Percentiles rank a stretch among this genome's conserved stretches.
These are phyloP conservation scores for Temnothorax nylanderi DNA, from an alignment of 1,140 invertebrate species.

Conservation along the genomic window DNA sequence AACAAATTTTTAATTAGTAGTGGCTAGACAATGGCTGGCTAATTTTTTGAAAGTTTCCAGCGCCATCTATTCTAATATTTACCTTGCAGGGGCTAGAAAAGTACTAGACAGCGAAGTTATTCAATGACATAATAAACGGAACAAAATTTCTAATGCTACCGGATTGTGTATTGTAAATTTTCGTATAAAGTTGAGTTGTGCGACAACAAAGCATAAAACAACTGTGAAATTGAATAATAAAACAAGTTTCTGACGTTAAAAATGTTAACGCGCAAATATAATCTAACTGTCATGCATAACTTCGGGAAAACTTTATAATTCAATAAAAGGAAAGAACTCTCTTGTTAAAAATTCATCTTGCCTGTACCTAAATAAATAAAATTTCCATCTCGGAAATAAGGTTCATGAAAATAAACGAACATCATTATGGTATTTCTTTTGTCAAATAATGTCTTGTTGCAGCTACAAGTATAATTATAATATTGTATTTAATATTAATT, in stretches of 20 bases:
- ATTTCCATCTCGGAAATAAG: not conserved
- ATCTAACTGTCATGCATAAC: not conserved
- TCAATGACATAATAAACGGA: no score
- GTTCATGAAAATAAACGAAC: conserved; percentile 11
- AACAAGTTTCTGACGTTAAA: not conserved
- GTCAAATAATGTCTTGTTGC: not conserved
- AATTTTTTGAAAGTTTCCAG: no score
- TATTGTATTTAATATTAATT: not conserved
- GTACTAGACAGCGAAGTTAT: no score
- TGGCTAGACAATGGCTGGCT: no score
- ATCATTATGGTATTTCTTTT: not conserved
- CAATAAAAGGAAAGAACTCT: not conserved
- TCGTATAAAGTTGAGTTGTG: not conserved
- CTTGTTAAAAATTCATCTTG: not conserved
- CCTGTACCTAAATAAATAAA: not conserved
- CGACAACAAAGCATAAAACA: not conserved
- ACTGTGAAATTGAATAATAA: not conserved
- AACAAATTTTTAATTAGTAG: no score
- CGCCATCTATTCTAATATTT: no score
- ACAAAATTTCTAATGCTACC: not conserved
- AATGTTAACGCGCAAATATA: not conserved
- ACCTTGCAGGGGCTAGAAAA: no score
- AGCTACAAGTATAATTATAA: not conserved
- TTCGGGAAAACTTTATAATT: not conserved
- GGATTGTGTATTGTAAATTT: not conserved